Conservation (phyloP, 2,797 vertebrate species). For the Pangasius macronema region DNA sequence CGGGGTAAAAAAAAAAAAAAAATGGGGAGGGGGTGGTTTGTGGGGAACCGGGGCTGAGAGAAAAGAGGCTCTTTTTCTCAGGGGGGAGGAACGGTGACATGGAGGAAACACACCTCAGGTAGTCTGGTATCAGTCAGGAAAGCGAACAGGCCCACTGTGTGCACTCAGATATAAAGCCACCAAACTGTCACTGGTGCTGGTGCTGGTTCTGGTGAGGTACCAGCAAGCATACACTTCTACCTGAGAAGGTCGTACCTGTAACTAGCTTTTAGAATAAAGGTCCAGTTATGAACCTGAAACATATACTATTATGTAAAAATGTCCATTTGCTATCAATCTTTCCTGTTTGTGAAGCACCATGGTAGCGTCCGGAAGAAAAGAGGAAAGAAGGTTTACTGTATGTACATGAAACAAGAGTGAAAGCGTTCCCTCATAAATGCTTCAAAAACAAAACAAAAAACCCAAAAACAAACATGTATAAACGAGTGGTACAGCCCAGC, state of each 20-base stretch:
- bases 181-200: constrained; percentile 3
- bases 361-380: too few species aligned
- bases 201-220: neutral
- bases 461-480: neutral
- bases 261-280: neutral
- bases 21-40: constrained; percentile 30
- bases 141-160: constrained; percentile 6
- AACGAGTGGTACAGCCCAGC: neutral
- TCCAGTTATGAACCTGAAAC: neutral
- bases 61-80: constrained; percentile 53
- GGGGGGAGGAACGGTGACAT: constrained; percentile 30
- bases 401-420: neutral
- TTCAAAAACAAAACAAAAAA: neutral
- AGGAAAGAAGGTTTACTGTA: neutral
- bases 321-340: too few species aligned
- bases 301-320: too few species aligned
- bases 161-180: neutral
- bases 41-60: constrained; percentile 59
- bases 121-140: constrained; percentile 54
- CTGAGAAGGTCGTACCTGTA: neutral
- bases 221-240: neutral
- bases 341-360: too few species aligned
- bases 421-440: neutral
- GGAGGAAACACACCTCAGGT: constrained; percentile 51
- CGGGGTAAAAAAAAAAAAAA: constrained; percentile 32